These are phyloP conservation scores for Laticauda colubrina DNA, from an alignment of 2,113 vertebrate genomes.

Conservation along the genomic window DNA sequence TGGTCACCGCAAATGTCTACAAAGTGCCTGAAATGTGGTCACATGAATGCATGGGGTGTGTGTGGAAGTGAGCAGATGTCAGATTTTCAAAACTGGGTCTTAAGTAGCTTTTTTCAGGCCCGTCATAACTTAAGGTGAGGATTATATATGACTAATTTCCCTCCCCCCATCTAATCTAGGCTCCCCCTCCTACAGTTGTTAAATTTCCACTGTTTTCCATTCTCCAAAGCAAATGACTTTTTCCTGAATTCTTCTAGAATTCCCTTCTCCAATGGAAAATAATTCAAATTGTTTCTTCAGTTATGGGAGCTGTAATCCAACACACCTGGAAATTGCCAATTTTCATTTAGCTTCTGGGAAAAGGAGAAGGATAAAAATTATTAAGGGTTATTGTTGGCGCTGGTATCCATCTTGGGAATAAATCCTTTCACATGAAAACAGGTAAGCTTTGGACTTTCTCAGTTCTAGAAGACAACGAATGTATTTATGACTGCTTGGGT, in stretches of 20 bases:
- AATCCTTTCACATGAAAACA: too few relatives aligned
- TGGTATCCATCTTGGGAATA: not conserved
- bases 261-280: not conserved
- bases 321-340: not conserved
- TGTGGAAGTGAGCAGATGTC: too few relatives aligned
- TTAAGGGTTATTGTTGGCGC: not conserved
- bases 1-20: too few relatives aligned
- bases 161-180: not conserved
- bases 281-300: not conserved
- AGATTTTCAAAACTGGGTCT: too few relatives aligned
- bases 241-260: not conserved
- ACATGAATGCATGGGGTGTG: accelerated
- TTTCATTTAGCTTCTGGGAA: not conserved
- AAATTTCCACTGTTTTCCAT: not conserved
- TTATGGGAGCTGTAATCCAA: not conserved
- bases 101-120: too few relatives aligned
- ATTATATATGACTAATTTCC: not conserved
- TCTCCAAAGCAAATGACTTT: too few relatives aligned
- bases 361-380: not conserved
- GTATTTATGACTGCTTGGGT: not conserved
- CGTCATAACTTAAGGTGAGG: too few relatives aligned
- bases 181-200: not conserved
- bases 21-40: too few relatives aligned
- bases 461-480: not conserved
- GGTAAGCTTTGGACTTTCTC: not conserved